Evolutionary conservation across 2,888 invertebrate genomes (phyloP), one percentile per base, ranked within the genome.

Genomic region (Amphimallon solstitiale): DNA sequence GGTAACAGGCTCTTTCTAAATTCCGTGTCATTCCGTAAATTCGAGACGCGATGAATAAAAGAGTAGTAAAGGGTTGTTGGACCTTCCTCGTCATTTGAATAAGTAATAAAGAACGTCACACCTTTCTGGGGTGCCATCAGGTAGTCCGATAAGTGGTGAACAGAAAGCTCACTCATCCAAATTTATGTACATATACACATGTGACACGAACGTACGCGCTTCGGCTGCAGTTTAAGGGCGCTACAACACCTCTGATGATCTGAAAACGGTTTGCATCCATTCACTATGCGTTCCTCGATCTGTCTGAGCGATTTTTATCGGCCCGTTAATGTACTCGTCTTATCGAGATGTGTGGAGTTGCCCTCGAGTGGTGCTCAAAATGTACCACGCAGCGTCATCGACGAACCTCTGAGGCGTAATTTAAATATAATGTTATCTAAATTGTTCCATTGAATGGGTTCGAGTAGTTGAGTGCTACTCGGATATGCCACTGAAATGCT

Each of bases 331-430:
- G 56, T 12, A 14, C 29, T 52, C 56, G 51, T 75, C 76, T 79
- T 78, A 79, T 80, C 79, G 77, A 78, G 78, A 80, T 79, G 71
- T 76, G 73, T 79, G 78, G 77, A 79, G 79, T 79, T 75, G 78
- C 77, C 78, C 74, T 76, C 70, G 75, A 79, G 79, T 74, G 77
- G 75, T 60, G 43, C 65, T 65, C 65, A 51, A 61, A 59, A 59
- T 60, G 51, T 61, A 48, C 23, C 78, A 75, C 74, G 77, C 72
- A 74, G 79, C 75, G 78, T 73, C 76, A 76, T 77, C 76, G 70
- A 67, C 62, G 63, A 70, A 48, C 67, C 71, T 67, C 48, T 70
- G 68, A 69, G 70, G 71, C 72, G 72, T 76, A 74, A 77, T 76
- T 76, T 70, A 71, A 68, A 74, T 74, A 75, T 74, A 74, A 77